Conservation (phyloP, 2,797 vertebrate species). For the Ciconia nigra region DNA sequence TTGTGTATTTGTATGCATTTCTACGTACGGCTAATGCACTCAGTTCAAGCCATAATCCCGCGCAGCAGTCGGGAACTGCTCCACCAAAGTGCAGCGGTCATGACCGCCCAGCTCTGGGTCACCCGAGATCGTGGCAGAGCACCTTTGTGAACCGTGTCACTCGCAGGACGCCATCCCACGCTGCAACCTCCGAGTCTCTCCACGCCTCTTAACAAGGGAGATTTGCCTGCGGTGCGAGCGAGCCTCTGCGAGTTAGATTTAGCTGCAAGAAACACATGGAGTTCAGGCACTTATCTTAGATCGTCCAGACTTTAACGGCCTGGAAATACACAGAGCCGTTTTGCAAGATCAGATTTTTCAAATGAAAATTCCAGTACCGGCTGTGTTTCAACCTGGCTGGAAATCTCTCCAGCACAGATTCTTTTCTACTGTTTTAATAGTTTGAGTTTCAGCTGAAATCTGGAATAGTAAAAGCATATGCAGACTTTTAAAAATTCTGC, state of each 20-base stretch:
- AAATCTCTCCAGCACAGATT: not conserved
- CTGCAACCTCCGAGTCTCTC: too few species aligned
- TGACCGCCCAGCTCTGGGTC: not conserved
- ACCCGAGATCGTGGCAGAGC: not conserved
- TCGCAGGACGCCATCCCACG: too few species aligned
- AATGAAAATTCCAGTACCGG: constrained; percentile 13
- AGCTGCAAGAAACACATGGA: not conserved
- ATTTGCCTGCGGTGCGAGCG: not conserved
- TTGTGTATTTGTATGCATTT: too few species aligned
- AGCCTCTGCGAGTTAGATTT: not conserved
- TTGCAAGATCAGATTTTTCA: constrained; percentile 16
- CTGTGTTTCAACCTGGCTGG: not conserved
- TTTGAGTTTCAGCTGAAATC: not conserved
- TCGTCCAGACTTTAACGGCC: not conserved
- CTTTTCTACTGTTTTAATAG: not conserved
- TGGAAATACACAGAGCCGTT: not conserved
- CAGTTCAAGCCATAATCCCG: not conserved
- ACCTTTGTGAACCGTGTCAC: not conserved
- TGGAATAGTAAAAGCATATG: not conserved
- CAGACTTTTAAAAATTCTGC: not conserved
- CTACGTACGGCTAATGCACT: accelerated
- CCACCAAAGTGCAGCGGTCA: too few species aligned
- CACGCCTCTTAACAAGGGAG: not conserved
- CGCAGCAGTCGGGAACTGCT: not conserved
- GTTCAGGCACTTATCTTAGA: not conserved